Conservation (phyloP, 2,113 vertebrate genomes). For the Nettapus auritus region DNA sequence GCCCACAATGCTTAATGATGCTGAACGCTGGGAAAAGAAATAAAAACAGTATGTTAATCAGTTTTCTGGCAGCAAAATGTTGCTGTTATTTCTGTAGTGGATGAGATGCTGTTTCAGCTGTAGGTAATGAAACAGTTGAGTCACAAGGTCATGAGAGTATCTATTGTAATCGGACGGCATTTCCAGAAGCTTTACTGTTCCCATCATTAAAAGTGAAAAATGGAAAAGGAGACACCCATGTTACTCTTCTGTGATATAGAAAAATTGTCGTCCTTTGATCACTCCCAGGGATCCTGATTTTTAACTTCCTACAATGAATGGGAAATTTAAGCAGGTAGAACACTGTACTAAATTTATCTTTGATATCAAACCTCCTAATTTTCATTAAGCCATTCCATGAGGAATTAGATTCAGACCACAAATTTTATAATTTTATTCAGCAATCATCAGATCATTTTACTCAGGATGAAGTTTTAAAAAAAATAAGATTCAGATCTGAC, state of each 20-base stretch:
- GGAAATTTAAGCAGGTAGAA: neutral
- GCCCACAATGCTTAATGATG: slow-evolving; percentile 72
- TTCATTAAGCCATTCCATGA: neutral
- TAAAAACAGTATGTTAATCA: neutral
- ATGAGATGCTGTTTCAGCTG: neutral
- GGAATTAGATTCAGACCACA: neutral
- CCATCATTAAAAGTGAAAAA: neutral
- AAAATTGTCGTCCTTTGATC: neutral
- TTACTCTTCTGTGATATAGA: neutral
- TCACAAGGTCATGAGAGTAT: neutral
- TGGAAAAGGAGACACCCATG: neutral
- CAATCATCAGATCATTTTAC: neutral
- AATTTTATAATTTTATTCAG: neutral
- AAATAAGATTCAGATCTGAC: neutral
- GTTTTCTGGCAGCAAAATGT: neutral
- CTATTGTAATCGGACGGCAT: neutral
- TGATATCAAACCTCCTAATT: neutral
- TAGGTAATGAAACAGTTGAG: neutral
- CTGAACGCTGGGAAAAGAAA: slow-evolving; percentile 41
- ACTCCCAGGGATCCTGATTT: neutral
- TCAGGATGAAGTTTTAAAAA: neutral
- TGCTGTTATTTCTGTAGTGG: neutral
- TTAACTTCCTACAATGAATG: neutral
- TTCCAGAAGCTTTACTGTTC: neutral
- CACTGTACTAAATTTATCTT: neutral